These are phyloP conservation scores for Megaustenia siamemsis DNA, from an alignment of 2,888 invertebrate genomes.

Conservation along the genomic window DNA sequence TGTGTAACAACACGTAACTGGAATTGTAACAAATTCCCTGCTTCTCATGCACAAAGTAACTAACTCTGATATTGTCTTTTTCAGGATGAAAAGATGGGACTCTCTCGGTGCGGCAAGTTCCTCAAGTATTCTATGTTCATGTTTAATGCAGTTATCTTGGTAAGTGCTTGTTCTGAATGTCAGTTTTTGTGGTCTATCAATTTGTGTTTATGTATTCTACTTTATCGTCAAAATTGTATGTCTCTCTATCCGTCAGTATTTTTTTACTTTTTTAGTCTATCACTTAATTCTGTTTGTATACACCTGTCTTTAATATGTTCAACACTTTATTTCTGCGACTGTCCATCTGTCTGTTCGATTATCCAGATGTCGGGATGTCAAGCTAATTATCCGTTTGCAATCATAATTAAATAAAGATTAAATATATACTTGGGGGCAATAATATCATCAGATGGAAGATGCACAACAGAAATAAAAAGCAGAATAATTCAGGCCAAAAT, in stretches of 20 bases:
- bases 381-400: not conserved
- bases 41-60: no score
- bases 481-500: no score
- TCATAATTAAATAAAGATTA: no score
- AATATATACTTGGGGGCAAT: no score
- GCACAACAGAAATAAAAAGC: no score
- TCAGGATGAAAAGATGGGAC: slow-evolving; percentile 67
- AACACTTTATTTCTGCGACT: no score
- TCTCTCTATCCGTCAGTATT: slow-evolving; percentile 1
- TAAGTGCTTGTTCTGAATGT: slow-evolving; percentile 56
- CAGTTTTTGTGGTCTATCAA: not conserved
- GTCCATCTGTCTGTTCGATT: no score
- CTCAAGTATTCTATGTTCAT: slow-evolving; percentile 74
- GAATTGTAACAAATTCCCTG: no score
- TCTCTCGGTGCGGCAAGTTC: slow-evolving; percentile 70
- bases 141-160: slow-evolving; percentile 73
- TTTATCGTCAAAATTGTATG: not conserved
- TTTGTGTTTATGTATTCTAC: not conserved
- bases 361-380: not conserved
- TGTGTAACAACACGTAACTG: no score
- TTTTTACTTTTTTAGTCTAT: not conserved
- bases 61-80: no score
- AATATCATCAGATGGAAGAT: no score
- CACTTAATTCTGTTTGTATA: not conserved
- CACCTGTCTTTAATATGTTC: slow-evolving; percentile 31